Evolutionary conservation across 1,140 invertebrate genomes (phyloP).

Genomic region (Orchestia grillus): DNA sequence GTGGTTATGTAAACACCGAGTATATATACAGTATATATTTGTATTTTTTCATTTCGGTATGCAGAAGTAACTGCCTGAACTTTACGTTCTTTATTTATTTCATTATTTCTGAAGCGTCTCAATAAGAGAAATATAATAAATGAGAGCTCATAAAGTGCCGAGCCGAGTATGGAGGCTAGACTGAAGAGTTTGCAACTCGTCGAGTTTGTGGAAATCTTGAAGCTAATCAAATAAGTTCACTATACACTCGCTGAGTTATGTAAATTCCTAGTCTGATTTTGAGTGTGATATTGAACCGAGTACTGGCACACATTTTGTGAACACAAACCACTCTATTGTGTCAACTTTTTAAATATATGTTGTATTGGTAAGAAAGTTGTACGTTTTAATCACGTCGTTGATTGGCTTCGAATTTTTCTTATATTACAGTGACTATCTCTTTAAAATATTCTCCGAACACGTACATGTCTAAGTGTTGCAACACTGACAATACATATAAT

Average conservation of each 20-base stretch:
- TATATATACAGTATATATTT: background rate
- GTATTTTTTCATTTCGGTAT: too few species aligned
- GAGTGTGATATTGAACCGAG: background rate
- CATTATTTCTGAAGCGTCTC: background rate
- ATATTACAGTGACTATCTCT: background rate
- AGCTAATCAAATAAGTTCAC: background rate
- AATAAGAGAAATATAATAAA: background rate
- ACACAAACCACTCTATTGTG: background rate
- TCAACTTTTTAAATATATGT: background rate
- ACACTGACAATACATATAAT: constrained; percentile 27
- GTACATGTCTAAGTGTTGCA: background rate
- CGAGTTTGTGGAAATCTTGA: background rate
- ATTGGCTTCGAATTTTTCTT: background rate
- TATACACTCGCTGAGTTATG: background rate
- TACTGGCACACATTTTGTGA: background rate
- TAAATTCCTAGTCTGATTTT: background rate
- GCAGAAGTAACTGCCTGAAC: background rate
- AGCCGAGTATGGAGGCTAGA: too few species aligned
- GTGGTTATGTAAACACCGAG: background rate
- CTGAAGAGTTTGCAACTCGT: too few species aligned
- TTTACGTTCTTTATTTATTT: background rate
- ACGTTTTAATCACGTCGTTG: background rate
- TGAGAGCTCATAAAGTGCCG: background rate
- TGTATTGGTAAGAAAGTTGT: background rate
- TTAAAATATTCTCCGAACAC: background rate